A percentile compares a stretch with the other conserved stretches of the same genome.
phyloP scores from a whole-genome alignment of 1,140 invertebrate species.

The Musca vetustissima region DNA sequence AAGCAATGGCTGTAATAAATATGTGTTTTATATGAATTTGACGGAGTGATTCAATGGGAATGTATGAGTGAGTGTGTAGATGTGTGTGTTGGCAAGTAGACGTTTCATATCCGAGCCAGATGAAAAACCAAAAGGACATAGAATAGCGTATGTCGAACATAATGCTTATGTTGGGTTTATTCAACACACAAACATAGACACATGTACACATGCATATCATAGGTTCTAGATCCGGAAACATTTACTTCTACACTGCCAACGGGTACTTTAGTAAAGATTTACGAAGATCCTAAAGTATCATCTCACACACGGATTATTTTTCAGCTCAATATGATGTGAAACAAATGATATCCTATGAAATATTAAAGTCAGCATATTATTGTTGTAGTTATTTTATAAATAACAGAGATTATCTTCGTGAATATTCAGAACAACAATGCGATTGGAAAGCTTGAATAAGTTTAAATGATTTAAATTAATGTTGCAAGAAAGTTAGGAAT shows the following conservation, averaged over 20 bases:
- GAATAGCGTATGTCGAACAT: constrained; percentile 1
- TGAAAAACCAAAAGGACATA: background rate
- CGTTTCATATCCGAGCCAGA: background rate
- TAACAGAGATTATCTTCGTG: no score
- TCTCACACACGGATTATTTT: background rate
- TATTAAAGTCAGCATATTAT: constrained; percentile 12
- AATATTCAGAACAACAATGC: no score
- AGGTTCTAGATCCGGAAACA: background rate
- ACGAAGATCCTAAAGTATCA: constrained; percentile 12
- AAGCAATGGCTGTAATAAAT: constrained; percentile 22
- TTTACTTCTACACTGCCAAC: background rate
- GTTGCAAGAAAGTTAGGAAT: no score
- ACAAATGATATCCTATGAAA: constrained; percentile 10
- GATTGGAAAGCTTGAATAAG: no score
- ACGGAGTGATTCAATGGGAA: no score
- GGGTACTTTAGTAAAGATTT: constrained; percentile 19
- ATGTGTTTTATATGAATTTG: constrained; percentile 10
- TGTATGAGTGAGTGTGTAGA: background rate
- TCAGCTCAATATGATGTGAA: constrained; percentile 8
- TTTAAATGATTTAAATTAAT: no score
- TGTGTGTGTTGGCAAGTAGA: background rate
- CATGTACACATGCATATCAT: background rate
- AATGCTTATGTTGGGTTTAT: constrained; percentile 15
- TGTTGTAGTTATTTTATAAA: background rate
- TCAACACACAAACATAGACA: background rate